phyloP scores from a whole-genome alignment of 2,113 vertebrate genomes.

The Chaenocephalus aceratus region DNA sequence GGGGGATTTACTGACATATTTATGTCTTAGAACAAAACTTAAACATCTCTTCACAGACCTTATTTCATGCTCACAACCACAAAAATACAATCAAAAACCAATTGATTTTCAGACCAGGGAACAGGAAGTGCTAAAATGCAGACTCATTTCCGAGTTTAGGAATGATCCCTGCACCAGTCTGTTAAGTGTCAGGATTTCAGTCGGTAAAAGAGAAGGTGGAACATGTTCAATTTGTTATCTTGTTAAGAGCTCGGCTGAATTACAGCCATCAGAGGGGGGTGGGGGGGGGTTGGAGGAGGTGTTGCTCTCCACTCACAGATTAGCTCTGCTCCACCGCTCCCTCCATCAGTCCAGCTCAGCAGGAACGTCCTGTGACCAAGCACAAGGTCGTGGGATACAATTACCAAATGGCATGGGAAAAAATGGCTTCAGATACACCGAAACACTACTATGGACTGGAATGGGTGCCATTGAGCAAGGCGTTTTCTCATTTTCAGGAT shows the following conservation, averaged over 20 bases:
- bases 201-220: slow-evolving; percentile 24
- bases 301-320: slow-evolving; percentile 60
- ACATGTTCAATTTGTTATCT: slow-evolving; percentile 61
- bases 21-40: no score
- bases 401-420: slow-evolving; percentile 36
- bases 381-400: slow-evolving; percentile 29
- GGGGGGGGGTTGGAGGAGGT: slow-evolving; percentile 2
- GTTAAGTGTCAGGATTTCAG: background rate
- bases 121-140: no score
- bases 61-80: no score
- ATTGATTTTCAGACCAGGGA: no score
- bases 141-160: no score
- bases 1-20: no score
- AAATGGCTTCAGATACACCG: slow-evolving; percentile 6
- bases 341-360: slow-evolving; percentile 43
- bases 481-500: no score
- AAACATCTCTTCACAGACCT: no score
- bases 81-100: no score
- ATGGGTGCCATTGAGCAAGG: slow-evolving; percentile 14
- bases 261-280: slow-evolving; percentile 30
- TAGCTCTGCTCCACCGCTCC: slow-evolving; percentile 52
- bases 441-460: background rate
- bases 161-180: no score
- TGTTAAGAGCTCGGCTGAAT: slow-evolving; percentile 68
- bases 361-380: slow-evolving; percentile 27